A percentile compares a stretch with the other conserved stretches of the same genome.
These are phyloP conservation scores for Eptesicus fuscus DNA, from an alignment of 2,113 vertebrate genomes.

Conservation along the genomic window DNA sequence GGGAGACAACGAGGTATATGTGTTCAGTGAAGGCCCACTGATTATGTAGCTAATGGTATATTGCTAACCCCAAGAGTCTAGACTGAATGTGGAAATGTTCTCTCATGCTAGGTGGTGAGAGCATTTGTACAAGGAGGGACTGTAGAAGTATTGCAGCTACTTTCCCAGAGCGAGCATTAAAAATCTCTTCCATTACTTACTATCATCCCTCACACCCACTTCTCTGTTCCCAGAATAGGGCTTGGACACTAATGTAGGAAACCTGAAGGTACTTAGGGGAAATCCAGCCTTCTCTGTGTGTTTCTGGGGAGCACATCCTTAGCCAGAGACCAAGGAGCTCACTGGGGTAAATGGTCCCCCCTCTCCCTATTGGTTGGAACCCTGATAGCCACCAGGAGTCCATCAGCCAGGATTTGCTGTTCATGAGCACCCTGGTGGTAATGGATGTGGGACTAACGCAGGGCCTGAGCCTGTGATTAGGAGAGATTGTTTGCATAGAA, in stretches of 20 bases:
- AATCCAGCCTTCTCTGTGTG: background rate
- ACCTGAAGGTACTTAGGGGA: background rate
- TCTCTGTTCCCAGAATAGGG: background rate
- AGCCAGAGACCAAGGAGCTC: background rate
- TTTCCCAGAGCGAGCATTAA: slow-evolving; percentile 1
- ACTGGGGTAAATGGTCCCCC: background rate
- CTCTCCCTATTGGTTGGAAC: background rate
- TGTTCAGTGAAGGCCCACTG: background rate
- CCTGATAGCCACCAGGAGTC: background rate
- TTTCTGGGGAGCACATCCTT: background rate
- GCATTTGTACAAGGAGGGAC: background rate
- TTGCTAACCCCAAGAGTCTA: background rate
- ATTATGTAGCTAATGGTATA: background rate
- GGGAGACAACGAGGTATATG: background rate
- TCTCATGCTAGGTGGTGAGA: background rate
- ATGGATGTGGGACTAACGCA: background rate
- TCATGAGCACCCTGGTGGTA: too few relatives aligned
- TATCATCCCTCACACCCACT: background rate
- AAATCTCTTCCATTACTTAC: background rate
- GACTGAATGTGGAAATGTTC: background rate
- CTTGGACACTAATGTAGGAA: background rate
- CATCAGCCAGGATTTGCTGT: background rate
- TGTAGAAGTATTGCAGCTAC: background rate
- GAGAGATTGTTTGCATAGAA: background rate
- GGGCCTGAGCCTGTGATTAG: background rate